Evolutionary conservation across 2,888 invertebrate species (phyloP), one percentile per base, ranked within the genome.

Genomic region (Himalopsyche kuldschensis): DNA sequence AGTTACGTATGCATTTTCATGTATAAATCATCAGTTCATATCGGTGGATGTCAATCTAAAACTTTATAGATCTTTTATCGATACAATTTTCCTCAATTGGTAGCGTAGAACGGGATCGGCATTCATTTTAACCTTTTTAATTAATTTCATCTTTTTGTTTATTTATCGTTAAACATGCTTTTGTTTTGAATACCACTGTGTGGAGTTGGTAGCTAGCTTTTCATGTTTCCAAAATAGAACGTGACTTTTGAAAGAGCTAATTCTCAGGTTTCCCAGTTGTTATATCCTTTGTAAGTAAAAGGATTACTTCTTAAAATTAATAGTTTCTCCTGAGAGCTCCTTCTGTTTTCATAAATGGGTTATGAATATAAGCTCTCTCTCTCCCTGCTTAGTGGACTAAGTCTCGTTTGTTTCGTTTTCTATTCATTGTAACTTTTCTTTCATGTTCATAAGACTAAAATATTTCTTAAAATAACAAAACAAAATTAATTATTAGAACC

Each of bases 221-320:
- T 82, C 63, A 15, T 32, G 63, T 63, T 46, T 79, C 78, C 47
- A 69, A 47, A 75, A 79, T 78, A 79, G 79, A 79, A 31, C 63
- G 47, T 47, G 41, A 77, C 82, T 63, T 79, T 30, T 47, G 46
- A 35, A 48, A 31, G 79, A 79, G 79, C 82, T 82, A 78, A 82
- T 78, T 76, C 76, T 79, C 27, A 80, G 79, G 76, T 76, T 69
- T 80, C 75, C 47, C 30, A 69, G 79, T 75, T 79, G 20, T 35
- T 75, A 80, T 75, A 80, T 78, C 82, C 82, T 41, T 79, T 55
- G 79, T 82, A 82, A 82, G 82, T 80, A 82, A 82, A 79, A 82
- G 79, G 82, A 77, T 82, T 82, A 82, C 79, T 79, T 69, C 79
- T 79, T 76, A 41, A 41, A 82, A 82, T 82, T 82, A 82, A 82